Evolutionary conservation across 1,140 invertebrate genomes (phyloP).

Genomic region (Sycobia sp.): DNA sequence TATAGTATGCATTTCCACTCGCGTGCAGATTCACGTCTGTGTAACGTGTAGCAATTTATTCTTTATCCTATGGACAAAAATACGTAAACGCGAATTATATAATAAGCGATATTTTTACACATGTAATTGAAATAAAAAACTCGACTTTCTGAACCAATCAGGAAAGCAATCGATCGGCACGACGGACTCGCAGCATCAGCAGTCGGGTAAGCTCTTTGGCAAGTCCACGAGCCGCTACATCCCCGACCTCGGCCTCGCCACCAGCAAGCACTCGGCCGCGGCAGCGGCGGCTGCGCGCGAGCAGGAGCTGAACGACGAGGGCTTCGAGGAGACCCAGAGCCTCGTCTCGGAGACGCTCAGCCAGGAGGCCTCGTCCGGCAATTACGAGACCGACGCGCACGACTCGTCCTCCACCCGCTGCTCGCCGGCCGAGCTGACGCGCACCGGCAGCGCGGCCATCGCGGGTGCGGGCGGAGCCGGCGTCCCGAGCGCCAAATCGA

Average conservation of each 20-base stretch:
- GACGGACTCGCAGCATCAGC: neutral
- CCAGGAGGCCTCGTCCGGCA: slow-evolving; percentile 76
- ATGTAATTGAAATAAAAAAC: too few species aligned
- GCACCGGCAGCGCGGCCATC: neutral
- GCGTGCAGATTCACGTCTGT: too few species aligned
- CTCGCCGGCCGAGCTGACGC: slow-evolving; percentile 52
- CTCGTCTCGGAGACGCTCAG: slow-evolving; percentile 83
- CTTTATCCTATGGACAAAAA: too few species aligned
- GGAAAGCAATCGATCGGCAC: too few species aligned
- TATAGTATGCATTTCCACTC: too few species aligned
- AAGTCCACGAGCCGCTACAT: slow-evolving; percentile 46
- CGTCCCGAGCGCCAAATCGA: too few species aligned
- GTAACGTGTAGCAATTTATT: too few species aligned
- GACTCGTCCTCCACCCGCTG: slow-evolving; percentile 59
- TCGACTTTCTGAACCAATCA: too few species aligned
- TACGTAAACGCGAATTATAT: too few species aligned
- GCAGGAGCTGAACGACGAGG: slow-evolving; percentile 81
- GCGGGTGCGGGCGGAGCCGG: too few species aligned
- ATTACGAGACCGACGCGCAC: slow-evolving; percentile 69
- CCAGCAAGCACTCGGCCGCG: too few species aligned
- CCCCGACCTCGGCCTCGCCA: slow-evolving; percentile 55
- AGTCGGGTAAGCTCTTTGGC: neutral
- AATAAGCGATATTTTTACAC: too few species aligned
- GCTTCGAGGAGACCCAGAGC: slow-evolving; percentile 87
- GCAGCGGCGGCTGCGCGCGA: slow-evolving; percentile 62